Base-by-base conservation (phyloP, 2,888 invertebrate species). In the Lomographa bimaculata region DNA sequence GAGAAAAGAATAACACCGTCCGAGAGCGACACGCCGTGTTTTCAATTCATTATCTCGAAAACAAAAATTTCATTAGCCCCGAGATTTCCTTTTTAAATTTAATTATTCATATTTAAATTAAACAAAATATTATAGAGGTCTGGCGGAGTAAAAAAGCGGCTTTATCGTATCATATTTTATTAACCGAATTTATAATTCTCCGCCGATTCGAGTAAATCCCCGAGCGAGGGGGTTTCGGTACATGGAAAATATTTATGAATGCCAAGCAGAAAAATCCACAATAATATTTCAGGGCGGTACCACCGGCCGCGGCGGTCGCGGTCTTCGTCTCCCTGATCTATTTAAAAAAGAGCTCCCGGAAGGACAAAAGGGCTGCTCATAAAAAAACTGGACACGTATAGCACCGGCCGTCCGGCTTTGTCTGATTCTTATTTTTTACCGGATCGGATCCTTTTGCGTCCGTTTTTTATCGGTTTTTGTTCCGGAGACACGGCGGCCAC, bases 41-140 rank as follows among this genome's bases (percentile, higher is more conserved):
- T 89, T 87, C 86, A 87, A 89, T 89, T 89, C 86, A 89, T 89
- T 89, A 89, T 86, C 86, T 84, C 82, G 68, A 87, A 89, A 87
- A 89, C 87, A 89, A 85, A 86, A 86, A 86, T 82, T 86, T 86
- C 86, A 87, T 87, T 87, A 87, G 81, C 80, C 71, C 79, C 67
- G 79, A 83, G 86, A 84, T 85, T 86, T 84, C 85, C 80, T 83
- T 85, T 86, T 85, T 82, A 80, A 82, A 85, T 83, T 86, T 84
- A 89, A 87, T 87, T 87, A 89, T 87, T 86, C 86, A 87, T 86
- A 86, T 87, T 87, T 87, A 86, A 89, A 87, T 87, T 89, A 86
- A 86, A 87, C 86, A 87, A 82, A 87, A 87, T 86, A 89, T 86
- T 87, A 87, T 87, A 86, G 84, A 84, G 83, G 85, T 79, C 79